Percentiles rank a stretch among this genome's conserved stretches.
Evolutionary conservation across 2,113 vertebrate species (phyloP).

Genomic region (Shinisaurus crocodilurus): DNA sequence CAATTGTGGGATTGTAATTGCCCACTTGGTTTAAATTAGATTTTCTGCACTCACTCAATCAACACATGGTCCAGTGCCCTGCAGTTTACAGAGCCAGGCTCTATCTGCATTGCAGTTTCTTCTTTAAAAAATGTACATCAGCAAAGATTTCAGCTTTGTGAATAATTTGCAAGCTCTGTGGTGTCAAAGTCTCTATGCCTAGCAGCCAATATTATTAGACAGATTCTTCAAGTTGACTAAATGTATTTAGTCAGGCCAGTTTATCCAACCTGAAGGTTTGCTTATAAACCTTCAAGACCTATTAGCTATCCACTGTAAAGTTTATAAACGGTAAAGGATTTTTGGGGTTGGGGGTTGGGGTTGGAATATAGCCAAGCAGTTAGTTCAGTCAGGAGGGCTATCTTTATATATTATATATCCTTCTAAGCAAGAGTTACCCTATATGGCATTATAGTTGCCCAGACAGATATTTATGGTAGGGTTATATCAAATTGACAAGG

Average conservation of each 20-base stretch:
- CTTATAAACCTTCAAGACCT: background rate
- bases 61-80: background rate
- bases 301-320: background rate
- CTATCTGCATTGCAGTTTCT: slow-evolving; percentile 1
- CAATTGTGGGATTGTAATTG: slow-evolving; percentile 35
- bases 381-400: background rate
- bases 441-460: background rate
- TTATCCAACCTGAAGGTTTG: background rate
- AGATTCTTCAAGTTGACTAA: background rate
- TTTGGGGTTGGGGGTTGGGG: too few species aligned
- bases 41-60: slow-evolving; percentile 16
- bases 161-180: background rate
- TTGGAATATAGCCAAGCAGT: too few species aligned
- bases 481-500: too few species aligned
- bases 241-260: background rate
- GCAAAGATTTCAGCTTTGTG: slow-evolving; percentile 15
- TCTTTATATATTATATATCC: background rate
- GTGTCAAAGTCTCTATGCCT: slow-evolving; percentile 5
- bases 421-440: background rate
- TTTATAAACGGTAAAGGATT: background rate
- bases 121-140: background rate
- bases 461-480: background rate
- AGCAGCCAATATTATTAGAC: slow-evolving; percentile 8
- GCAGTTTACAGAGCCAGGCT: slow-evolving; percentile 3
- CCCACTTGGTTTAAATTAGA: slow-evolving; percentile 39